A percentile compares a stretch with the other conserved stretches of the same genome.
These are phyloP conservation scores for Euura saliciscinereae DNA, from an alignment of 1,140 invertebrate genomes.

Conservation along the genomic window DNA sequence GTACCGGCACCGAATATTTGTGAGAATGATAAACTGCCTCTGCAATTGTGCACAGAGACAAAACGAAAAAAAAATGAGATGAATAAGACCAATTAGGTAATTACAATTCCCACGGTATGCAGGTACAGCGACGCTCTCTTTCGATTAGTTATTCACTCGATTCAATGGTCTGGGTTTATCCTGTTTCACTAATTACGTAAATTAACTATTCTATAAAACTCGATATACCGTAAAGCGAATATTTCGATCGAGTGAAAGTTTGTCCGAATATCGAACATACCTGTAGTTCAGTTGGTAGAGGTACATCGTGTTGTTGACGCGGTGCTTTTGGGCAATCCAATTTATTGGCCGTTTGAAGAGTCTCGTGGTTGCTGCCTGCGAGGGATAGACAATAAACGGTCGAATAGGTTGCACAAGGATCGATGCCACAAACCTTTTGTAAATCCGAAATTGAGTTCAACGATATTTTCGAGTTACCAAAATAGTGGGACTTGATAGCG, in stretches of 20 bases:
- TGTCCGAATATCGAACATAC: neutral
- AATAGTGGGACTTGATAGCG: conserved; percentile 4
- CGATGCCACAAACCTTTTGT: conserved; percentile 1
- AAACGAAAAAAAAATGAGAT: neutral
- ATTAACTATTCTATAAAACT: neutral
- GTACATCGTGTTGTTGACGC: conserved; percentile 10
- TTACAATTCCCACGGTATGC: conserved; percentile 4
- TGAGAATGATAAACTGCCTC: conserved; percentile 4
- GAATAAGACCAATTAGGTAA: neutral
- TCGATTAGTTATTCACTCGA: neutral
- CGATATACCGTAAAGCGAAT: neutral
- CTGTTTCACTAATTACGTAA: no score
- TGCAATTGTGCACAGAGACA: neutral
- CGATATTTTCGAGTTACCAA: neutral
- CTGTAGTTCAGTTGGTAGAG: conserved; percentile 9
- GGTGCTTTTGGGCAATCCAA: neutral
- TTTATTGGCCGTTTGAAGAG: neutral
- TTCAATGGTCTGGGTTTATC: no score
- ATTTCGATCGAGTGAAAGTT: neutral
- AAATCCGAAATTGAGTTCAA: neutral
- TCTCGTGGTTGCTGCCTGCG: neutral
- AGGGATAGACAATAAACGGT: neutral
- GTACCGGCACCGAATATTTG: neutral
- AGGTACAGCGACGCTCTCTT: neutral
- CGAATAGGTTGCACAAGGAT: neutral